phyloP scores from a whole-genome alignment of 2,888 invertebrate genomes.

The Eugnorisma glareosa region DNA sequence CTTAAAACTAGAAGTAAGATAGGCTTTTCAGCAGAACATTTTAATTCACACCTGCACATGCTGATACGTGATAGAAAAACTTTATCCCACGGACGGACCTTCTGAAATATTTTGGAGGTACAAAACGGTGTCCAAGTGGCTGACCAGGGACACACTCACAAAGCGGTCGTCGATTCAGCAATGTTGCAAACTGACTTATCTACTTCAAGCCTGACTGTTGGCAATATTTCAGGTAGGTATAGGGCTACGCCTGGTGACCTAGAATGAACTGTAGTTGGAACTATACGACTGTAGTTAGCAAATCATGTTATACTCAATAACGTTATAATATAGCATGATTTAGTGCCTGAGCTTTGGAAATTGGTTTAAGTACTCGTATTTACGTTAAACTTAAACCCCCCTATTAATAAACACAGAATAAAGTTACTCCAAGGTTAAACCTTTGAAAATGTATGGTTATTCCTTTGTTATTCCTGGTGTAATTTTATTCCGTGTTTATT shows the following conservation, averaged over 20 bases:
- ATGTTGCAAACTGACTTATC: slow-evolving; percentile 11
- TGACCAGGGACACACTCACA: not conserved
- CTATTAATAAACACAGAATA: too few relatives aligned
- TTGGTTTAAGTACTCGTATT: not conserved
- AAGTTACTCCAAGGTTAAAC: too few relatives aligned
- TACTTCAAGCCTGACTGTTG: not conserved
- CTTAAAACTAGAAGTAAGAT: too few relatives aligned
- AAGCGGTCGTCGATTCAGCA: slow-evolving; percentile 2
- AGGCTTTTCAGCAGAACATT: not conserved
- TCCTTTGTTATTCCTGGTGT: too few relatives aligned
- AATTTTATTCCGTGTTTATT: too few relatives aligned
- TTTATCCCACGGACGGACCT: not conserved
- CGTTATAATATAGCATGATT: not conserved
- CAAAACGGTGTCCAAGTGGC: not conserved
- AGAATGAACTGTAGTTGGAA: not conserved
- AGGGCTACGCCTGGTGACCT: not conserved
- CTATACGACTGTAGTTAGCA: not conserved
- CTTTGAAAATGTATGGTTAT: too few relatives aligned
- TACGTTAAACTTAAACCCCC: not conserved
- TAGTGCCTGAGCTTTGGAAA: not conserved
- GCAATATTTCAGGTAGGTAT: slow-evolving; percentile 25
- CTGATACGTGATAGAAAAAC: not conserved
- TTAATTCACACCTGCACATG: not conserved
- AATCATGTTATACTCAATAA: too few relatives aligned
- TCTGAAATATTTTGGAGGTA: slow-evolving; percentile 1